A percentile compares a stretch with the other conserved stretches of the same genome.
phyloP scores from a whole-genome alignment of 2,797 vertebrate genomes.

The Erethizon dorsatum region DNA sequence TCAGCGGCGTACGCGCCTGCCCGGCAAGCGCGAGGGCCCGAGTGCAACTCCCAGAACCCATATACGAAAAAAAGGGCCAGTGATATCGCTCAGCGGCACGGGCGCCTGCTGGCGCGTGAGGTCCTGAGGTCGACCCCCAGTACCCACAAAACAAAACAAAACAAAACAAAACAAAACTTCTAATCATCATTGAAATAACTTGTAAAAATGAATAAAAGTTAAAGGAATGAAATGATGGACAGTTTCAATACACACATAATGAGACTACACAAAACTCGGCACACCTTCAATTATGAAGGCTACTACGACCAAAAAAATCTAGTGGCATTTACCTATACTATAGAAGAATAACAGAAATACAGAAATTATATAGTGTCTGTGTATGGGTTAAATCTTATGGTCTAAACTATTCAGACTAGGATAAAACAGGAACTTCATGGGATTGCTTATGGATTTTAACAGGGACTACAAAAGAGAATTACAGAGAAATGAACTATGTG shows the following conservation, averaged over 20 bases:
- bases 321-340: neutral
- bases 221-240: slow-evolving; percentile 20
- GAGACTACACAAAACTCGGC: neutral
- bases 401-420: neutral
- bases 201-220: slow-evolving; percentile 20
- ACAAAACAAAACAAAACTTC: neutral
- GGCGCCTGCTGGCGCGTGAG: too few species aligned
- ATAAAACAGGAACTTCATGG: neutral
- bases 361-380: neutral
- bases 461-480: neutral
- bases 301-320: neutral
- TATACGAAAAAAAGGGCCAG: too few species aligned
- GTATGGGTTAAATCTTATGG: slow-evolving; percentile 5
- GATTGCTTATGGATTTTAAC: slow-evolving; percentile 10
- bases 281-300: neutral
- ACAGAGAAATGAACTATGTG: neutral
- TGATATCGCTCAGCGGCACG: too few species aligned
- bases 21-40: too few species aligned
- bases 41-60: too few species aligned
- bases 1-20: too few species aligned
- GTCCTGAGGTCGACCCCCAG: too few species aligned
- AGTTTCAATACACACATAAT: neutral
- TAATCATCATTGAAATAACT: slow-evolving; percentile 37
- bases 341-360: neutral
- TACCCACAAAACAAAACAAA: too few species aligned